Evolutionary conservation across 2,113 vertebrate genomes (phyloP).

Genomic region (Enhydra lutris): DNA sequence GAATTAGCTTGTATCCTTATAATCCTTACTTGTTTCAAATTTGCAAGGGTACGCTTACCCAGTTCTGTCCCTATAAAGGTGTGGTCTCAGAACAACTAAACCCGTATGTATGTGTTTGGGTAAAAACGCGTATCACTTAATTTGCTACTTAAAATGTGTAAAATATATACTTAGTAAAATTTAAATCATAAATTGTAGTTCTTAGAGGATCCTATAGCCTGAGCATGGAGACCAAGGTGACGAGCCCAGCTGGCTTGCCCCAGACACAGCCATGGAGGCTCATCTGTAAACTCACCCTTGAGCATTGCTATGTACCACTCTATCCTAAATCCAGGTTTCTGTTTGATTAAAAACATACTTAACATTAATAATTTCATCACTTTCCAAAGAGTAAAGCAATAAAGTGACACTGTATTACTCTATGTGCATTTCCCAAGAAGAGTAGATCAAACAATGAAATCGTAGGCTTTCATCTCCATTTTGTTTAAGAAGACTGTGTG

Average conservation of each 20-base stretch:
- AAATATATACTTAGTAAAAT: neutral
- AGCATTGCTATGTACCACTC: neutral
- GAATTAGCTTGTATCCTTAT: neutral
- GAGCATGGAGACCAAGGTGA: neutral
- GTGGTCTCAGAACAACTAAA: neutral
- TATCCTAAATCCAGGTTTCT: neutral
- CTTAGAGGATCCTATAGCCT: neutral
- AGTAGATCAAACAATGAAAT: neutral
- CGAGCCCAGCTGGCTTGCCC: neutral
- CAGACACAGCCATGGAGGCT: neutral
- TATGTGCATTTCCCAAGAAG: neutral
- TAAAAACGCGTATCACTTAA: neutral
- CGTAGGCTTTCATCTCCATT: neutral
- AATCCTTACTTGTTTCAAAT: neutral
- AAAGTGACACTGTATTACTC: neutral
- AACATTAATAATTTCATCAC: neutral
- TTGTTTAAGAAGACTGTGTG: neutral
- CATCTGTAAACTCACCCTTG: neutral
- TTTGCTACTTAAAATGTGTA: neutral
- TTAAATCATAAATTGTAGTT: neutral
- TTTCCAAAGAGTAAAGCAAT: conserved; percentile 14
- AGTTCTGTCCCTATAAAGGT: neutral
- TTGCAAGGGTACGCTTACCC: neutral
- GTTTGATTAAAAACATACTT: conserved; percentile 1
- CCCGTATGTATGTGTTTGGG: neutral